Percentiles rank a stretch among this genome's conserved stretches.
Evolutionary conservation across 2,888 invertebrate genomes (phyloP).

Genomic region (Myopa tessellatipennis): DNA sequence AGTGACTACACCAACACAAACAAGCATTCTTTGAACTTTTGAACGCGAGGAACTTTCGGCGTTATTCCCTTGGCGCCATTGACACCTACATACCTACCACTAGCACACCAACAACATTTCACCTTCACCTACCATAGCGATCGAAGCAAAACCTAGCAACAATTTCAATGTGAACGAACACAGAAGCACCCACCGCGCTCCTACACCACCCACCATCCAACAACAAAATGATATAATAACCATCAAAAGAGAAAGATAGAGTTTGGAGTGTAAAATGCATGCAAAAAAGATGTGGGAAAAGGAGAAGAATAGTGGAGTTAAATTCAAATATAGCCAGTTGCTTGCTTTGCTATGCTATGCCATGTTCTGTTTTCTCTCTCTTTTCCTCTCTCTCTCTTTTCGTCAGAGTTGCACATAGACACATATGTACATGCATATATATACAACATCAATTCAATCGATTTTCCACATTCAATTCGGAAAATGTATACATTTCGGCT

Average conservation of each 20-base stretch:
- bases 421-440: background rate
- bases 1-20: constrained; percentile 7
- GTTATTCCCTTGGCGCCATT: background rate
- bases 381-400: constrained; percentile 3
- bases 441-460: constrained; percentile 60
- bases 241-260: background rate
- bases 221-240: constrained; percentile 2
- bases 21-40: background rate
- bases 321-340: background rate
- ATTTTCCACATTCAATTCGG: constrained; percentile 63
- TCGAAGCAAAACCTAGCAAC: background rate
- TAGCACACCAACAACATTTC: background rate
- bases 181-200: background rate
- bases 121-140: background rate
- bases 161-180: background rate
- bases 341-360: background rate
- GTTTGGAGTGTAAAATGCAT: background rate
- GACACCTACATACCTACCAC: background rate
- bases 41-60: constrained; percentile 2
- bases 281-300: background rate
- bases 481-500: constrained; percentile 47
- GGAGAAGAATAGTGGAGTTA: background rate
- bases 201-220: background rate
- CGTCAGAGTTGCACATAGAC: background rate
- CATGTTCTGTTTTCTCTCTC: background rate